Evolutionary conservation across 1,140 invertebrate species (phyloP), one percentile per base, ranked within the genome.

Genomic region (Lepidurus couesii): DNA sequence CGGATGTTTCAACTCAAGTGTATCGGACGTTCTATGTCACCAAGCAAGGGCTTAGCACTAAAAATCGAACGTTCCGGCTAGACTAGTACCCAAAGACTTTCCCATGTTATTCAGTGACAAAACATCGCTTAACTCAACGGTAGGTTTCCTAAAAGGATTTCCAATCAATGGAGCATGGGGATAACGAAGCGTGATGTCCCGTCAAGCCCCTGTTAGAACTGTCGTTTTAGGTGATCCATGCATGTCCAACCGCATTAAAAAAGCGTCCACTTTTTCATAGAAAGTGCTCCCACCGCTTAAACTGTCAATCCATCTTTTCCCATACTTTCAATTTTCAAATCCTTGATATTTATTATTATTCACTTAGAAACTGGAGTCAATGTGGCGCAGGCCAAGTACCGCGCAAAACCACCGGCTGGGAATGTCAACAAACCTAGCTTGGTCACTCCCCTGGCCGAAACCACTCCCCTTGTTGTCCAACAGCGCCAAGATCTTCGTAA

Each of bases 141-240:
- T n/a, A 65, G 21, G 13, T 65, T 65, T 65, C 53, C 53, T 65
- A 7, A 65, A 34, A 34, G 34, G 53, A 65, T 65, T 65, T 65
- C 53, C 53, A 65, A 65, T 65, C 21, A 65, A 65, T 65, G n/a
- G 53, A 65, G 53, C 53, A 65, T 65, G 53, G 53, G 16, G 21
- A 65, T 65, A 65, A 16, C 21, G n/a, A 65, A 65, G 53, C 53
- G 53, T 65, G 21, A 65, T 65, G n/a, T 65, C 16, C 53, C 13
- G 53, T 65, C 53, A 65, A 13, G 45, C 45, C 1, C 45, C 21
- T 65, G 0, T n/a, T 16, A 65, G 4, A 65, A 65, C 21, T 65
- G 45, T 21, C 53, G 53, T 16, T 65, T 11, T 65, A 21, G 16
- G 21, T 65, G 53, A 65, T 7, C 53, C 53, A 65, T 65, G 53